Evolutionary conservation across 2,797 vertebrate species (phyloP).

Genomic region (Myiotriccus ornatus): DNA sequence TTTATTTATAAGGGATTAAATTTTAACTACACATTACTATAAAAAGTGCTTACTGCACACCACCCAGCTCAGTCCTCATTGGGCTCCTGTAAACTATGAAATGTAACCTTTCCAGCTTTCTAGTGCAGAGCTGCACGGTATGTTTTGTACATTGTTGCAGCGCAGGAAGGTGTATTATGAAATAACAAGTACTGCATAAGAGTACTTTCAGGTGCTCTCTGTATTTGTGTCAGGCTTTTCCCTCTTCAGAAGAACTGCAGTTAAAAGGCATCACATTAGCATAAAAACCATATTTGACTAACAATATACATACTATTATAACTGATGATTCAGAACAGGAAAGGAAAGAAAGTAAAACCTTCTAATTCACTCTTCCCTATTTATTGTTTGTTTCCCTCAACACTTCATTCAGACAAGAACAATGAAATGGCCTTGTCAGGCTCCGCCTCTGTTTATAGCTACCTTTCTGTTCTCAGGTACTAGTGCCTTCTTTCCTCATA

Average conservation of each 20-base stretch:
- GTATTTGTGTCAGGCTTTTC: slow-evolving; percentile 18
- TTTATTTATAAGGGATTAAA: slow-evolving; percentile 10
- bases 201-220: slow-evolving; percentile 3
- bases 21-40: background rate
- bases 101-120: background rate
- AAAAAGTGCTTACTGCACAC: slow-evolving; percentile 12
- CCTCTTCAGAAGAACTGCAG: background rate
- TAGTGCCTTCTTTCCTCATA: background rate
- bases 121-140: background rate
- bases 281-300: background rate
- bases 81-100: background rate
- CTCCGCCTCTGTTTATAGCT: background rate
- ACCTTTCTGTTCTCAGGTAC: background rate
- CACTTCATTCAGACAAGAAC: background rate
- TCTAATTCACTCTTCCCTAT: background rate
- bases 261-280: background rate
- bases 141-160: background rate
- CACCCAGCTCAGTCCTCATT: background rate
- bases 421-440: background rate
- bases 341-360: background rate
- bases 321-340: slow-evolving; percentile 3
- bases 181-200: slow-evolving; percentile 23
- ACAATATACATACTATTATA: background rate
- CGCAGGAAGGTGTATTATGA: background rate
- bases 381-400: slow-evolving; percentile 11